phyloP scores from a whole-genome alignment of 2,113 vertebrate genomes.

The Tricholaema leucomelas region DNA sequence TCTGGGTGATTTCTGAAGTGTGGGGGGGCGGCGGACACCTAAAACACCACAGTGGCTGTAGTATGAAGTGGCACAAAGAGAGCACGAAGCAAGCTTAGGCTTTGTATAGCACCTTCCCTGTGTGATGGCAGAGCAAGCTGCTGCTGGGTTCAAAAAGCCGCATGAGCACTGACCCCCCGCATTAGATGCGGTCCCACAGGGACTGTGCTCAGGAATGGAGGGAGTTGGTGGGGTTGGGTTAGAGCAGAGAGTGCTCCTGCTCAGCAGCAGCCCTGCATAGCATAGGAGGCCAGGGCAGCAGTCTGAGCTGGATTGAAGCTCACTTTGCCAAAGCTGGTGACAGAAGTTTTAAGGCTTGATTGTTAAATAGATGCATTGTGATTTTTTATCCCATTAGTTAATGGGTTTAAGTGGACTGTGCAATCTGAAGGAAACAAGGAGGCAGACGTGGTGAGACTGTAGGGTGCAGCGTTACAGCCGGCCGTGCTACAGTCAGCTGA shows the following conservation, averaged over 20 bases:
- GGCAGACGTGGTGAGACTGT: not conserved
- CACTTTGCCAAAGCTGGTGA: not conserved
- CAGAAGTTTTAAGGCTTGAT: not conserved
- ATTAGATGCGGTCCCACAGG: fast-evolving
- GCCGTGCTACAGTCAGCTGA: fast-evolving
- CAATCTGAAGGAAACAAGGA: slow-evolving; percentile 18
- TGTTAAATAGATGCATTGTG: not conserved
- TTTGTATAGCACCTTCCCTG: not conserved
- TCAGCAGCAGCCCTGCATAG: not conserved
- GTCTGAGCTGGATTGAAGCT: not conserved
- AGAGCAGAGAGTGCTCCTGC: not conserved
- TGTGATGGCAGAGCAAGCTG: not conserved
- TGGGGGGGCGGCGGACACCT: no score
- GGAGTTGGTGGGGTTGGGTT: not conserved
- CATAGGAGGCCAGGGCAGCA: not conserved
- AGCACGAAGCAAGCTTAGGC: not conserved
- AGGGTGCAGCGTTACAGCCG: not conserved
- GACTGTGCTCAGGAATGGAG: not conserved
- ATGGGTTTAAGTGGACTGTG: not conserved
- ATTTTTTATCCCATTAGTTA: slow-evolving; percentile 3
- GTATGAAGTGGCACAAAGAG: not conserved
- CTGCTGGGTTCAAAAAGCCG: not conserved
- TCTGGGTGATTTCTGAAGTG: no score
- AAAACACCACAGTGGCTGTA: no score
- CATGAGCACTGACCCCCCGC: no score